Base-by-base conservation (phyloP, 2,797 vertebrate species). In the Chromobotia macracanthus region DNA sequence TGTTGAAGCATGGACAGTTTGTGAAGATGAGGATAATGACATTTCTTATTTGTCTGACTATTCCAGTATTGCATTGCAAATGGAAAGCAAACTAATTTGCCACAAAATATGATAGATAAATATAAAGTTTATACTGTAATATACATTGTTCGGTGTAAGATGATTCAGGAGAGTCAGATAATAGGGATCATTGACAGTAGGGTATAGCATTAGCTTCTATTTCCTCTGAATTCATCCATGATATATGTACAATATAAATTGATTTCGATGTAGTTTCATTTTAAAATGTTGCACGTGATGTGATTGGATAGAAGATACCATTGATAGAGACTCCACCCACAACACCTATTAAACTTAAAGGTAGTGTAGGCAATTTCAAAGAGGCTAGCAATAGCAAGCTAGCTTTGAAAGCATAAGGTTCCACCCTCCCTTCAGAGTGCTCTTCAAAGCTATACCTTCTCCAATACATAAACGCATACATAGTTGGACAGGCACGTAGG, bases 91-190 rank as follows among this genome's bases (percentile, higher is more conserved):
- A 58, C 21, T 51, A 44, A 44, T 44, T 1, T 44, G 41, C 9
- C 41, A 58, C 56, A 58, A 4, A 58, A 21, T 58, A 25, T 58
- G 56, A 58, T 58, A 21, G 56, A 58, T 58, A 58, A 5, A 58
- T 58, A 13, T 58, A 58, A 13, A 58, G 12, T 25, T 25, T 25
- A 5, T 58, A 61, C 25, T 61, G 25, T 31, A 56, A 44, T 66
- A 13, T 15, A 19, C 18, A 75, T 1, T 25, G 28, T 41, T 75
- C 2, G 15, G 21, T 76, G 63, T 67, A 46, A 75, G 73, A 55
- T 75, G 48, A 65, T 53, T 41, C 48, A 55, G 19, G 46, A 53
- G 48, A 41, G 64, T 65, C 28, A 0, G 46, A 53, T 65, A 46
- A n/a, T 41, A 61, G n/a, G 13, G 48, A 19, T 51, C 61, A 18